Evolutionary conservation across 2,797 vertebrate species (phyloP).

Genomic region (Schizopygopsis malacanthus): DNA sequence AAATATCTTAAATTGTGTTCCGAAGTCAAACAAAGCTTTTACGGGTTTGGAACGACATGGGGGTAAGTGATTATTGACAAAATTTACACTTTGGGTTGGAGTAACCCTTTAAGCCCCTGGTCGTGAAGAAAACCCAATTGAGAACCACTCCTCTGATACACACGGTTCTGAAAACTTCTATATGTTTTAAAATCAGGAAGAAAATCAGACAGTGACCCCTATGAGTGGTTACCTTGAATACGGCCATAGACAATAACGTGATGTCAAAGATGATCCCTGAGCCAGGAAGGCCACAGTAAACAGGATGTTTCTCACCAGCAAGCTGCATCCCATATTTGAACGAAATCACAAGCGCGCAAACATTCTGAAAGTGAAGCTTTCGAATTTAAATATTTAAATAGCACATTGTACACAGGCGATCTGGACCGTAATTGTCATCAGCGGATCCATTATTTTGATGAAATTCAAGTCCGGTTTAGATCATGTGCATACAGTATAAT

Average conservation of each 20-base stretch:
- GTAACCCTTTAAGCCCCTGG: not conserved
- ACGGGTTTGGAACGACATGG: too few species aligned
- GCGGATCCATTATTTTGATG: conserved; percentile 37
- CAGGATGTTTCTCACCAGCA: conserved; percentile 82
- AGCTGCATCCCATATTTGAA: conserved; percentile 83
- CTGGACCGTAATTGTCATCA: conserved; percentile 12
- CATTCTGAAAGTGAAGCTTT: conserved; percentile 59
- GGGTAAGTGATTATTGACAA: too few species aligned
- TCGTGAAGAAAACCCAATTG: not conserved
- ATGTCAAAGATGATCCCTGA: conserved; percentile 79
- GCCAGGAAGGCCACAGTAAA: conserved; percentile 82
- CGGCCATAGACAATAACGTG: conserved; percentile 77
- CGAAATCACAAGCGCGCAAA: conserved; percentile 70
- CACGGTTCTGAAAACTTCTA: not conserved
- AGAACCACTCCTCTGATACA: not conserved
- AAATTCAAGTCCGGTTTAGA: conserved; percentile 28
- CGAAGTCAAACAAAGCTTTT: too few species aligned
- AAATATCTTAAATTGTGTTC: too few species aligned
- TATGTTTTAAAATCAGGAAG: conserved; percentile 49
- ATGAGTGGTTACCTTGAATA: conserved; percentile 76
- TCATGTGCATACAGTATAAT: conserved; percentile 12
- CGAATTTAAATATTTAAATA: conserved; percentile 65
- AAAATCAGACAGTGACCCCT: conserved; percentile 49
- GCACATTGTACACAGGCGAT: conserved; percentile 10
- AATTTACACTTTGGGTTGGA: too few species aligned